Percentiles rank a stretch among this genome's conserved stretches.
Evolutionary conservation across 1,140 invertebrate genomes (phyloP).

Genomic region (Andrena cerasifolii): DNA sequence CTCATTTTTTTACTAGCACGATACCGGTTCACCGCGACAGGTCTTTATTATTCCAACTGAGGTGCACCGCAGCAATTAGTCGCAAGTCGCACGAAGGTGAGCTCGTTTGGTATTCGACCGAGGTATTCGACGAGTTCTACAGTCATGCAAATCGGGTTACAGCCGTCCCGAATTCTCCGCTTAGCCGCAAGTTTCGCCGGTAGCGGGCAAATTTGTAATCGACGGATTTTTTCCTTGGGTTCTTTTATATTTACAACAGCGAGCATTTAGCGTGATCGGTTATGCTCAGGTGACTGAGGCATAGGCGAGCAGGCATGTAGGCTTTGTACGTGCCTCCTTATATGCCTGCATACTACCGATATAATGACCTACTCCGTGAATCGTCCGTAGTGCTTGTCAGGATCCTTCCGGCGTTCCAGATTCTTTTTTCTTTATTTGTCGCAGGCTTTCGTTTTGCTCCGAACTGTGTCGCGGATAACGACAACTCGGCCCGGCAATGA

Average conservation of each 20-base stretch:
- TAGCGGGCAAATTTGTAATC: background rate
- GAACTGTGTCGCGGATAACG: constrained; percentile 14
- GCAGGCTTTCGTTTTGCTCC: constrained; percentile 51
- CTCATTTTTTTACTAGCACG: background rate
- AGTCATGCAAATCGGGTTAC: constrained; percentile 9
- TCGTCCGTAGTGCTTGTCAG: constrained; percentile 64
- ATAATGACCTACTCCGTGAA: constrained; percentile 76
- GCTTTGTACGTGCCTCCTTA: constrained; percentile 75
- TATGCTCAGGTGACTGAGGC: constrained; percentile 72
- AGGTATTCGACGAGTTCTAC: background rate
- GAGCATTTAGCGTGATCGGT: constrained; percentile 63
- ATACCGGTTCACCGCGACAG: background rate
- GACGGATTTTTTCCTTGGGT: background rate
- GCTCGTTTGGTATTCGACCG: constrained; percentile 51
- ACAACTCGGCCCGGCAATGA: too few relatives aligned
- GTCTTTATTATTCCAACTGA: constrained; percentile 18
- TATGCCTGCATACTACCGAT: constrained; percentile 72
- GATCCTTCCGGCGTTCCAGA: constrained; percentile 71
- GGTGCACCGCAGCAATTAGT: constrained; percentile 8
- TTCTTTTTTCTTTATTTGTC: constrained; percentile 55
- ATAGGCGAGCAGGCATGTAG: constrained; percentile 78
- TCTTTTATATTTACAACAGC: constrained; percentile 5
- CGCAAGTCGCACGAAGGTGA: background rate
- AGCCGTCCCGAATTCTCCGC: constrained; percentile 28
- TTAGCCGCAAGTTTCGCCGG: background rate